phyloP scores from a whole-genome alignment of 2,113 vertebrate genomes.

The Etia nguti region DNA sequence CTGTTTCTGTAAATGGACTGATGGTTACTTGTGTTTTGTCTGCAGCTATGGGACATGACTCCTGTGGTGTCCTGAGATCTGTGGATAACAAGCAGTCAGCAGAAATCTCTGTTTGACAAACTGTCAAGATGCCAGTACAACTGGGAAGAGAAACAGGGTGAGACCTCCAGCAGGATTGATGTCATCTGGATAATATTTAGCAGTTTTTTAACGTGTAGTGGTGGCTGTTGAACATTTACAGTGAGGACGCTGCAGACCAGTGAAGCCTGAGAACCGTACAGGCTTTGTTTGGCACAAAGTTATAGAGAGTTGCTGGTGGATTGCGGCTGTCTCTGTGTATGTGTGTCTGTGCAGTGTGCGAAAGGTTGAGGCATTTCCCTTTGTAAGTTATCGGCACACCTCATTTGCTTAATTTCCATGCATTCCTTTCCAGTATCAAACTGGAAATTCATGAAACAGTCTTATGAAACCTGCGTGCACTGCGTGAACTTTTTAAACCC shows the following conservation, averaged over 20 bases:
- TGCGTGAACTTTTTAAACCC: neutral
- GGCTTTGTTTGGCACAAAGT: neutral
- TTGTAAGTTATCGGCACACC: neutral
- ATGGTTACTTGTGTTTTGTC: constrained; percentile 5
- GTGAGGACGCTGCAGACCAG: neutral
- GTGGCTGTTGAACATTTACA: neutral
- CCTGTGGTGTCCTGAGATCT: constrained; percentile 90
- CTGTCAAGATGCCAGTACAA: neutral
- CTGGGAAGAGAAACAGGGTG: neutral
- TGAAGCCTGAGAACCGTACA: neutral
- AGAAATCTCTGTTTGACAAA: neutral
- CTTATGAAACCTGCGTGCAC: neutral
- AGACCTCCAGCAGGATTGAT: neutral
- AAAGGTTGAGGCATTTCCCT: neutral
- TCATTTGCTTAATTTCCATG: neutral
- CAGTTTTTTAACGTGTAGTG: neutral
- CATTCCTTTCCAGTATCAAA: constrained; percentile 11
- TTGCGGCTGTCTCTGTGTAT: neutral
- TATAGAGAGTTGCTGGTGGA: neutral
- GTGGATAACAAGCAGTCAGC: neutral
- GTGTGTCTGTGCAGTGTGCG: neutral
- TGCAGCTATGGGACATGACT: constrained; percentile 96
- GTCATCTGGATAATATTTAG: constrained; percentile 35
- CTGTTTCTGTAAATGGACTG: neutral
- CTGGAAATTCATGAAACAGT: neutral